Evolutionary conservation across 2,888 invertebrate genomes (phyloP), one percentile per base, ranked within the genome.

Genomic region (Chromoteleia sp.): DNA sequence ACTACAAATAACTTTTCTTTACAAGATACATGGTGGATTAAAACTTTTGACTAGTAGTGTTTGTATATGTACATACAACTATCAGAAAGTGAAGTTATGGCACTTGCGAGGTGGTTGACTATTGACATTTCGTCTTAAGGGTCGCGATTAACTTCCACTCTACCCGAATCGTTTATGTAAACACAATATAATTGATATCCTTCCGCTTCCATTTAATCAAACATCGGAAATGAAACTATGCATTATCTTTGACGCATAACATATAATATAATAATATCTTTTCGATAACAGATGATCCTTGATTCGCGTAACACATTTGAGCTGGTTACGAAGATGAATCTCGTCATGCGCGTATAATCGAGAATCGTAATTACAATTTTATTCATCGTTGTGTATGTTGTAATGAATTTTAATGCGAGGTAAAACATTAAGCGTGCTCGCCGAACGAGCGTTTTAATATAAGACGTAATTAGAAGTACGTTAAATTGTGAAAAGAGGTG

Each of bases 401-500:
- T 74, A 74, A 74, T 65, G 74, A 48, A 74, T 74, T 74, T 74
- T 65, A 74, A 65, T 56, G 63, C 74, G 19, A 43, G n/a, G 48
- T 58, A 65, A 56, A 65, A 58, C 65, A 41, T 65, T 56, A 36
- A 36, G 45, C 48, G 50, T 19, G 71, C 43, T 54, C 14, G 63
- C 29, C 70, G 56, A 68, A 67, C 54, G 56, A 39, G 50, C 56
- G 58, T 50, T 65, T 75, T 75, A 75, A 75, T 21, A 33, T 48
- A 75, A 75, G 65, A 50, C 21, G 65, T 50, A 65, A 75, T 75
- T 75, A 75, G 58, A 58, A 56, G 74, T 50, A 58, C 58, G 25
- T 75, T 65, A 65, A 75, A 75, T 75, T 65, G 65, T 50, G 21
- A 65, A 75, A 75, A 65, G 74, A 75, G 74, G 61, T 65, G 74